Evolutionary conservation across 2,797 vertebrate species (phyloP).

Genomic region (Garrulus glandarius): DNA sequence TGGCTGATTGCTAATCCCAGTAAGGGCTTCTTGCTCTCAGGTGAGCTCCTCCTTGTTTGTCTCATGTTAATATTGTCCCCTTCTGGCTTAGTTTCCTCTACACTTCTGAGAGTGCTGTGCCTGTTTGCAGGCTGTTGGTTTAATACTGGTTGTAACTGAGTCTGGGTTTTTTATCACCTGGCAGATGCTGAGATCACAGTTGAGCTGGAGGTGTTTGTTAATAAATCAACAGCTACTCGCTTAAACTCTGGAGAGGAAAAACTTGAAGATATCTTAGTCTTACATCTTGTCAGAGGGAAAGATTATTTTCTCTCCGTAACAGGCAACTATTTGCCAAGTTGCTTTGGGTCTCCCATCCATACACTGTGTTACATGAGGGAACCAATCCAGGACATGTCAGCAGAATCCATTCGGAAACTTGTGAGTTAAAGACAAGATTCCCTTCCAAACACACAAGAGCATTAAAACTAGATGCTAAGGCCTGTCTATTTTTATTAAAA

Average conservation of each 20-base stretch:
- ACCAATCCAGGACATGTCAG: constrained; percentile 88
- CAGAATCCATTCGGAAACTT: constrained; percentile 77
- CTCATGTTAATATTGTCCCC: background rate
- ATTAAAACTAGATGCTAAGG: background rate
- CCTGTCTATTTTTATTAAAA: background rate
- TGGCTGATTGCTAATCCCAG: constrained; percentile 90
- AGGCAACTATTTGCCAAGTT: constrained; percentile 94
- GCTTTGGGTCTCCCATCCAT: constrained; percentile 88
- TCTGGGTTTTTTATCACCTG: background rate
- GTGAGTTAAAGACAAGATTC: constrained; percentile 74
- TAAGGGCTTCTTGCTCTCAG: constrained; percentile 90
- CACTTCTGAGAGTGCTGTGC: background rate
- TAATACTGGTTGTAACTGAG: background rate
- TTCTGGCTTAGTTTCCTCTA: background rate
- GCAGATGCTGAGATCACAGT: constrained; percentile 84
- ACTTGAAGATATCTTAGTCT: constrained; percentile 94
- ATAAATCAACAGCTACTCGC: constrained; percentile 86
- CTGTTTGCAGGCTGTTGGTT: background rate
- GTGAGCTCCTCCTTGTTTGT: constrained; percentile 68
- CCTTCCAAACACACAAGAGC: background rate
- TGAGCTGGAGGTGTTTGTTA: constrained; percentile 93
- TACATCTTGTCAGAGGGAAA: constrained; percentile 90
- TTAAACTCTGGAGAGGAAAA: constrained; percentile 88
- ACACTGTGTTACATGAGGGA: constrained; percentile 86
- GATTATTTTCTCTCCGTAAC: constrained; percentile 95